Evolutionary conservation across 2,797 vertebrate genomes (phyloP).

Genomic region (Phrynocephalus guinanensis): DNA sequence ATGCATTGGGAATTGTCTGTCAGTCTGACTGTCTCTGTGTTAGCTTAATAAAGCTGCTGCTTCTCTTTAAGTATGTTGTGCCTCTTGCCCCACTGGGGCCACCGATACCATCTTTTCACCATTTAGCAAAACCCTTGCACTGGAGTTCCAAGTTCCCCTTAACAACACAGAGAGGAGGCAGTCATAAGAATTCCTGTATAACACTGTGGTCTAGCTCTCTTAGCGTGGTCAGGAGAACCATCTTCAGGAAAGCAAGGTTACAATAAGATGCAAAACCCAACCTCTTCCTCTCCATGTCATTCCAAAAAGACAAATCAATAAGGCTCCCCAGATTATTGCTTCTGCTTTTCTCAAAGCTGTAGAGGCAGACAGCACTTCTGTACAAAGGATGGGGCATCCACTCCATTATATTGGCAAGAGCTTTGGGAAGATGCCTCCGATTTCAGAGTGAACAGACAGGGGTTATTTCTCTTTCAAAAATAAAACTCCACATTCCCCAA

Average conservation of each 20-base stretch:
- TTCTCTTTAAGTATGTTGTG: no score
- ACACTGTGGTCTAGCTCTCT: not conserved
- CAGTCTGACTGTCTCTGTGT: no score
- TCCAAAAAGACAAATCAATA: not conserved
- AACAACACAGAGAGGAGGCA: not conserved
- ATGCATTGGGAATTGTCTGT: no score
- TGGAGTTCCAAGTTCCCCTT: not conserved
- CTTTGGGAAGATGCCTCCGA: not conserved
- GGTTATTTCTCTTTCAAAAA: no score
- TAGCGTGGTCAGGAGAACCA: not conserved
- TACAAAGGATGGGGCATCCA: not conserved
- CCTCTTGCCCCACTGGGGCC: no score
- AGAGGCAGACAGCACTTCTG: not conserved
- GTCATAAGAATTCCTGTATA: not conserved
- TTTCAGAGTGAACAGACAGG: not conserved
- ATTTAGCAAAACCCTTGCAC: not conserved
- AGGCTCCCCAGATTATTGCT: not conserved
- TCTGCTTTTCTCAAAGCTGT: not conserved
- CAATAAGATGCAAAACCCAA: not conserved
- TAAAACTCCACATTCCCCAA: not conserved
- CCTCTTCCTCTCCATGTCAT: not conserved
- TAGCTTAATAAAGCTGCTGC: no score
- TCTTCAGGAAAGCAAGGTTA: not conserved
- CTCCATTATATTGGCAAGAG: not conserved
- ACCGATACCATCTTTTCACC: no score